Evolutionary conservation across 1,140 invertebrate species (phyloP), one percentile per base, ranked within the genome.

Genomic region (Aphidius ervi): DNA sequence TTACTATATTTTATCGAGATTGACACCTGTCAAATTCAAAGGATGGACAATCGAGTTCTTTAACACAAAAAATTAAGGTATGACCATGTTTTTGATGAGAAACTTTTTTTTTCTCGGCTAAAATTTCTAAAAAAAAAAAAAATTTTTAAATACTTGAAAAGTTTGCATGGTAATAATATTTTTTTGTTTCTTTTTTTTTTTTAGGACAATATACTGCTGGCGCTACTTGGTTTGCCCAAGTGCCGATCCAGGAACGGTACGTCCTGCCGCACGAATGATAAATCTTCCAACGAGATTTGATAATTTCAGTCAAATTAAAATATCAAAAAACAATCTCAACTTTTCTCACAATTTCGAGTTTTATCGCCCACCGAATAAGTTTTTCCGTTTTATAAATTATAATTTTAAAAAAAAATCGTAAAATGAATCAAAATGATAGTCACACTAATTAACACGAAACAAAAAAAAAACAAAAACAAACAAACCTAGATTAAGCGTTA

Each of bases 211-310:
- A 50, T 50, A 69, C 64, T 64, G 71, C 75, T 77, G 75, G 75
- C 74, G 72, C 68, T 75, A 67, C 75, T 77, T 77, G 74, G 72
- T 69, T 53, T 65, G 63, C 60, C 72, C 72, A 77, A 77, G 75
- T 71, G 68, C 71, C 68, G 74, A 74, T 31, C 71, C 75, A 77
- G 75, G 70, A 69, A 70, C 70, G 70, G 69, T 69, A 69, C 70
- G 70, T 74, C 70, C 67, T 68, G 50, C 58, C 58, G 59, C 47
- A 49, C 43, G 53, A 62, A 61, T 58, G 55, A 66, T 61, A 58
- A 53, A 62, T 58, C 62, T 58, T 46, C 61, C 47, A 60, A 50
- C 53, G 23, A 61, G 31, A 31, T 31, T 31, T 31, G 23, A 3
- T 2, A 31, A 31, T 31, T 31, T 31, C 23, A 31, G 1, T 31